phyloP scores from a whole-genome alignment of 2,888 invertebrate genomes.

The Tiliacea aurago region DNA sequence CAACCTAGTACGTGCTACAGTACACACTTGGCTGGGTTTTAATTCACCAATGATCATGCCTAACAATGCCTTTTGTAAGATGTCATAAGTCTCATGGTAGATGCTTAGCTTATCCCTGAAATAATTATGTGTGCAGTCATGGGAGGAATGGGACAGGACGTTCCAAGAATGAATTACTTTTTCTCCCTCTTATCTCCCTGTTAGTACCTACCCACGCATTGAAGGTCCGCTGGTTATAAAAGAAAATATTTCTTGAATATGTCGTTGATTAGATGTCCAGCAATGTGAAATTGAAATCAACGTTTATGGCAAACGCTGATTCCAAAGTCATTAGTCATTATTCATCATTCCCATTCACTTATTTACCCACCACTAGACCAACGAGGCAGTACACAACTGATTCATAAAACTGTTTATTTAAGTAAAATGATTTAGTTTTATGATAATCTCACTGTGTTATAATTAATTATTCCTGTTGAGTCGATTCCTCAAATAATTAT shows the following conservation, averaged over 20 bases:
- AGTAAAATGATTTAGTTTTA: constrained; percentile 3
- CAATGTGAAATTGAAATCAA: constrained; percentile 20
- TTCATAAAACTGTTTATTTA: neutral
- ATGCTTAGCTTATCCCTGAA: constrained; percentile 22
- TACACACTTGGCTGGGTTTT: constrained; percentile 29
- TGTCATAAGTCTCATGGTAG: constrained; percentile 2
- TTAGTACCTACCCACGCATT: neutral
- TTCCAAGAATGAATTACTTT: constrained; percentile 21
- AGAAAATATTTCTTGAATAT: constrained; percentile 19
- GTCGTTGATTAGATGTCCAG: constrained; percentile 7
- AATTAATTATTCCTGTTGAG: neutral
- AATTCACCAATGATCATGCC: constrained; percentile 24
- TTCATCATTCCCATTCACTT: no score
- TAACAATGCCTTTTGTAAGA: constrained; percentile 16
- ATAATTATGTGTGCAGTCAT: constrained; percentile 37
- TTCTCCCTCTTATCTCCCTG: constrained; percentile 17
- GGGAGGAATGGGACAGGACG: neutral
- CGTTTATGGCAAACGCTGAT: neutral
- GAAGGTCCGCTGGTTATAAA: neutral
- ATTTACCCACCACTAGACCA: no score
- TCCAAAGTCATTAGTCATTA: no score
- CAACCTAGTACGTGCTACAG: neutral
- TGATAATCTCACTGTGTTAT: neutral
- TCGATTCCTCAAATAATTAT: neutral
- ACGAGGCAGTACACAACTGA: no score